A percentile compares a stretch with the other conserved stretches of the same genome.
Evolutionary conservation across 1,140 invertebrate species (phyloP).

Genomic region (Muscidifurax raptorellus): DNA sequence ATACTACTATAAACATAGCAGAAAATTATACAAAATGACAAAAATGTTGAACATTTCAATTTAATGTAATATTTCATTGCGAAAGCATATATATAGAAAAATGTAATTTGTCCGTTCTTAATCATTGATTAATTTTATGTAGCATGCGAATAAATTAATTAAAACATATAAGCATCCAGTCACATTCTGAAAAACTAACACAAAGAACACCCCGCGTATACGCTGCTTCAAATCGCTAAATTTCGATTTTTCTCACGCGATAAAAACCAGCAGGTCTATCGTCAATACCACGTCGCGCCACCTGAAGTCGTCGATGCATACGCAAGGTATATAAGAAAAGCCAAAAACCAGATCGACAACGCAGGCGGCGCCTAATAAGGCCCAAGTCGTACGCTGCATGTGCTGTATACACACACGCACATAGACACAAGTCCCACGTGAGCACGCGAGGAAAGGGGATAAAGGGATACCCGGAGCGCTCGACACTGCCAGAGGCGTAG

Average conservation of each 20-base stretch:
- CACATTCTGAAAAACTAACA: neutral
- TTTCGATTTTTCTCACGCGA: conserved; percentile 49
- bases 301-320: neutral
- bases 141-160: neutral
- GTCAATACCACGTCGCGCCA: neutral
- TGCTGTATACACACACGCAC: neutral
- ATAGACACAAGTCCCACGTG: conserved; percentile 5
- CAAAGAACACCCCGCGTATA: neutral
- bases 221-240: neutral
- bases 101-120: no score
- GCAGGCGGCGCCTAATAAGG: conserved; percentile 29
- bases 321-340: neutral
- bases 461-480: conserved; percentile 59
- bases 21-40: no score
- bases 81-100: no score
- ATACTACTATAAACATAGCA: no score
- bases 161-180: neutral
- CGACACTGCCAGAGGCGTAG: conserved; percentile 67
- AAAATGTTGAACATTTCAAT: no score
- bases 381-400: neutral
- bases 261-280: conserved; percentile 31
- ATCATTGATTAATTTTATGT: no score
- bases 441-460: neutral
- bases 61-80: no score
- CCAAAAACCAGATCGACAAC: conserved; percentile 19